Conservation (phyloP, 2,888 invertebrate species). For the Therioaphis trifolii region DNA sequence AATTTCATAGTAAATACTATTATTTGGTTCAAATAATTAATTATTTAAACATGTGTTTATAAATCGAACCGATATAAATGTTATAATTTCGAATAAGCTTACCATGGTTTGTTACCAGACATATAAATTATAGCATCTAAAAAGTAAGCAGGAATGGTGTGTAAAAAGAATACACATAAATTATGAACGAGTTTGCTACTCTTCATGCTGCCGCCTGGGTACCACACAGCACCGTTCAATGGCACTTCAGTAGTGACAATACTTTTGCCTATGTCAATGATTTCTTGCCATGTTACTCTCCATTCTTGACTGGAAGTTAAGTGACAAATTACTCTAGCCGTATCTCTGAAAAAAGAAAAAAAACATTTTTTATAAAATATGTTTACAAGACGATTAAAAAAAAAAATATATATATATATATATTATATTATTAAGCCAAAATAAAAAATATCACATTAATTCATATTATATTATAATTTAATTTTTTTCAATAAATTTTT, state of each 20-base stretch:
- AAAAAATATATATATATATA: too few relatives aligned
- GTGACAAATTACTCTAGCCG: slow-evolving; percentile 75
- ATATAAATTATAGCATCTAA: slow-evolving; percentile 83
- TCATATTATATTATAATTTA: too few relatives aligned
- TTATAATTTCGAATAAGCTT: slow-evolving; percentile 69
- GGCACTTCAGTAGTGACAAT: slow-evolving; percentile 83
- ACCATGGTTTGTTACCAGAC: slow-evolving; percentile 89
- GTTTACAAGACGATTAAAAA: too few relatives aligned
- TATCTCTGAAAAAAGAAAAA: slow-evolving; percentile 70
- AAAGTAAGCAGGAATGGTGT: slow-evolving; percentile 89
- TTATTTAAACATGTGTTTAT: too few relatives aligned
- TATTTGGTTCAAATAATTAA: too few relatives aligned
- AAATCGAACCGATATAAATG: background rate
- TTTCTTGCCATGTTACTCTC: slow-evolving; percentile 83
- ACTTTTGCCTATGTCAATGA: slow-evolving; percentile 83
- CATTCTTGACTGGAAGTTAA: slow-evolving; percentile 83
- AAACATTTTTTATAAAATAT: too few relatives aligned
- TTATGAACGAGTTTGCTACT: slow-evolving; percentile 81
- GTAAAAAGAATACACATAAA: slow-evolving; percentile 86
- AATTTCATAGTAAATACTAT: too few relatives aligned
- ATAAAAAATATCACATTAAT: too few relatives aligned
- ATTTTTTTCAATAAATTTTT: too few relatives aligned
- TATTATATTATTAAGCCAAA: too few relatives aligned
- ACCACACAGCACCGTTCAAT: slow-evolving; percentile 87
- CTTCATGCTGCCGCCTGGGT: slow-evolving; percentile 90